Conservation (phyloP, 2,888 invertebrate species). For the Megaustenia siamemsis region DNA sequence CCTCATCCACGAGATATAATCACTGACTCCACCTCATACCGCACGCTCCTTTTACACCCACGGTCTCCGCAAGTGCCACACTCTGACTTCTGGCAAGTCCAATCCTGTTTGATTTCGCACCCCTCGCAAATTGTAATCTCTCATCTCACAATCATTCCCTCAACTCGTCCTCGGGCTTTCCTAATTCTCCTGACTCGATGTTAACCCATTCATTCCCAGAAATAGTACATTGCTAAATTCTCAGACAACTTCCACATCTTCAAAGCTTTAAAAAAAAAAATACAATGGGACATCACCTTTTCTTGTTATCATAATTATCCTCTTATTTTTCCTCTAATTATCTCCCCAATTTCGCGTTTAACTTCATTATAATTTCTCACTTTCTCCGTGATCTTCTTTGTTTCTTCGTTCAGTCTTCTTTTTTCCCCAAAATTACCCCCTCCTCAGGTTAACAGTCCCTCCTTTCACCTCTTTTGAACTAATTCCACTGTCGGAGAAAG, state of each 20-base stretch:
- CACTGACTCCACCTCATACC: background rate
- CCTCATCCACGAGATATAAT: background rate
- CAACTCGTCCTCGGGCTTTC: background rate
- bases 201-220: background rate
- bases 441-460: background rate
- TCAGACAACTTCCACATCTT: background rate
- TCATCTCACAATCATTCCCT: background rate
- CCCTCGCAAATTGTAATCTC: background rate
- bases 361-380: constrained; percentile 26
- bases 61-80: background rate
- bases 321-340: constrained; percentile 49
- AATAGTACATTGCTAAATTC: background rate
- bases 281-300: background rate
- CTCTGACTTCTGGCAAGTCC: constrained; percentile 18
- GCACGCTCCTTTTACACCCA: background rate
- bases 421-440: background rate
- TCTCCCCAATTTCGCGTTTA: constrained; percentile 34
- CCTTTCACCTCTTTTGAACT: background rate
- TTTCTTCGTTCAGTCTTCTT: constrained; percentile 4
- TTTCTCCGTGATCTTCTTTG: background rate
- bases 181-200: background rate
- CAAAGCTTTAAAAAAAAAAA: background rate
- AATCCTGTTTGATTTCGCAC: constrained; percentile 1
- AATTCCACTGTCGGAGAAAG: background rate
- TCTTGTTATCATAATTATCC: constrained; percentile 43